These are phyloP conservation scores for Lasiurus cinereus DNA, from an alignment of 2,113 vertebrate species.

Conservation along the genomic window DNA sequence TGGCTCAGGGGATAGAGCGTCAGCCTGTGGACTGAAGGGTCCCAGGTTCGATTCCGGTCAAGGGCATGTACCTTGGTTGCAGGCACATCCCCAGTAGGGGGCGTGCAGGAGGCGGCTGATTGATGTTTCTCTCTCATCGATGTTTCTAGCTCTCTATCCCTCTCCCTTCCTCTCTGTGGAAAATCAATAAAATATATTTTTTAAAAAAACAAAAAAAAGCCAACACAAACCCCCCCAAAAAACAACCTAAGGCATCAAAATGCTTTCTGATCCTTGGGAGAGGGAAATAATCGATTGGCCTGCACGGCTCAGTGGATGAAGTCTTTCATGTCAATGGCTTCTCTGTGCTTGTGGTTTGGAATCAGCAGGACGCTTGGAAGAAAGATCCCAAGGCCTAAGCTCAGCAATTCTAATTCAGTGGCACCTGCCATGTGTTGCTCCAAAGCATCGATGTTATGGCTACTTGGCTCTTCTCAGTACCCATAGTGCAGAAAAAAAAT, in stretches of 20 bases:
- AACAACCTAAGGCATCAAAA: not conserved
- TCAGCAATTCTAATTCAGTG: not conserved
- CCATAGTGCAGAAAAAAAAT: not conserved
- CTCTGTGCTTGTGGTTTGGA: not conserved
- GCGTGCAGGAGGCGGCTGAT: no score
- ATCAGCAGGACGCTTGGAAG: not conserved
- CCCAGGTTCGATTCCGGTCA: no score
- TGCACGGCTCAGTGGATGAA: slow-evolving; percentile 8
- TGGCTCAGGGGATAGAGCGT: no score
- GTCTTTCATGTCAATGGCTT: not conserved
- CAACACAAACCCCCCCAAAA: no score
- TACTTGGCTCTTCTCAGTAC: not conserved
- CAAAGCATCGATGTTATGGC: not conserved
- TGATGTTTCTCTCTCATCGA: no score
- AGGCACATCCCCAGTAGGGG: no score
- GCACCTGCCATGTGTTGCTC: not conserved
- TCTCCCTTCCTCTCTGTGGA: no score
- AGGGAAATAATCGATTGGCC: not conserved
- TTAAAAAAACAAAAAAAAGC: no score
- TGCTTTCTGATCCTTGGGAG: slow-evolving; percentile 1
- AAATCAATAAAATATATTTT: no score
- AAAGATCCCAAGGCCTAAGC: not conserved
- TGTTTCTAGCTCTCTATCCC: no score
- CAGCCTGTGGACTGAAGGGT: no score
- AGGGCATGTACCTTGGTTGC: no score